A percentile compares a stretch with the other conserved stretches of the same genome.
These are phyloP conservation scores for Siniperca undulata DNA, from an alignment of 2,797 vertebrate species.

Conservation along the genomic window DNA sequence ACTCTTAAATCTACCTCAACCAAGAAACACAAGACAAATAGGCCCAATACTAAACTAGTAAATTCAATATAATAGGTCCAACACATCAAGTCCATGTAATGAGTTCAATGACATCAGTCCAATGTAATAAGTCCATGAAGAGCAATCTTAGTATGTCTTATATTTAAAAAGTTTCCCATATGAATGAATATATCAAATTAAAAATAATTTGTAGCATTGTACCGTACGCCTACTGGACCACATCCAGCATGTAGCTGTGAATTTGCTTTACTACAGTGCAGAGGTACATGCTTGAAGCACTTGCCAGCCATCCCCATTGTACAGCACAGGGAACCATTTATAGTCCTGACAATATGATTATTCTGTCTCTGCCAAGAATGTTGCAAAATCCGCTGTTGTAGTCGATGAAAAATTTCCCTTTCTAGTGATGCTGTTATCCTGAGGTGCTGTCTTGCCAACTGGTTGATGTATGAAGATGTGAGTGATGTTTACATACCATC, in stretches of 20 bases:
- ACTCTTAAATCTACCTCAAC: too few species aligned
- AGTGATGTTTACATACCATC: conserved; percentile 29
- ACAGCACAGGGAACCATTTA: conserved; percentile 36
- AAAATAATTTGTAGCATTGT: neutral
- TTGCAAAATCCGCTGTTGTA: conserved; percentile 36
- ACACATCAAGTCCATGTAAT: neutral
- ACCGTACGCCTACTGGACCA: neutral
- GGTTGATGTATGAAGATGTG: conserved; percentile 22
- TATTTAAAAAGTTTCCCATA: neutral
- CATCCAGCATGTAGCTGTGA: conserved; percentile 1
- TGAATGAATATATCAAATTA: neutral
- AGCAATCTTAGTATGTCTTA: neutral
- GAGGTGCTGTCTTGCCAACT: conserved; percentile 16
- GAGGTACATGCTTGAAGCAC: conserved; percentile 5
- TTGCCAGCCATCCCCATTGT: conserved; percentile 34
- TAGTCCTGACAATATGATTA: conserved; percentile 49
- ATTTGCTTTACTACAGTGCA: conserved; percentile 11
- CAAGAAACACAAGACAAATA: too few species aligned
- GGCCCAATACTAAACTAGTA: neutral
- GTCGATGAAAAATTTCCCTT: conserved; percentile 48
- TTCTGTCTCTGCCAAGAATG: conserved; percentile 50
- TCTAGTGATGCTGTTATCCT: conserved; percentile 31
- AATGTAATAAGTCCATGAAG: neutral
- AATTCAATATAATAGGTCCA: neutral
- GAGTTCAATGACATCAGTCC: neutral